Base-by-base conservation (phyloP, 2,113 vertebrate genomes). In the Proteles cristata region DNA sequence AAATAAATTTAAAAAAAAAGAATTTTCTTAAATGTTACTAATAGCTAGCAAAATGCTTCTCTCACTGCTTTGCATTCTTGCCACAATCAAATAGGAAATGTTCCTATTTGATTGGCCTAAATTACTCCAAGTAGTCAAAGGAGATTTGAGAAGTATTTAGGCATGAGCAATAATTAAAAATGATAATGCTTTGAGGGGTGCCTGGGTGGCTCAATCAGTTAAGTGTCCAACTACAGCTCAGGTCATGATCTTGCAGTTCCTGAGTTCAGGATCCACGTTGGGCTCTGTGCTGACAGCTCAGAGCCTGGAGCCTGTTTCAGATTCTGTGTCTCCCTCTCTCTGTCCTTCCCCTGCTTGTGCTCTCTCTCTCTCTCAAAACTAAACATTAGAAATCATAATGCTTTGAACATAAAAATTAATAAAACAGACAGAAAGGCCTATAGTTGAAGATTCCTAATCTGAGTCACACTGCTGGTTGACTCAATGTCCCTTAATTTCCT, bases 41-140 rank as follows among this genome's bases (percentile, higher is more conserved):
- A 93, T 14, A 28, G 26, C 53, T 39, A 88, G 50, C 55, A 86
- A 96, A 80, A 90, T 58, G 93, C 21, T 87, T 45, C 58, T 85
- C 61, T 82, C 7, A 69, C 19, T 61, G 66, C 84, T 95, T 95
- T 95, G 90, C 84, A 86, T 90, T 83, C 90, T 94, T 96, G 97
- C 95, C 98, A 97, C 95, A n/a, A n/a, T n/a, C n/a, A n/a, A n/a
- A n/a, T n/a, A n/a, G n/a, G n/a, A n/a, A n/a, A n/a, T 96, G 97
- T 95, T 96, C 71, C 26, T 69, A 89, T 93, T n/a, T 83, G 43
- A 93, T 74, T 76, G 31, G 71, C 76, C 66, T 76, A 83, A 93
- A 50, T 87, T 90, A 94, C 28, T 89, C 39, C 88, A 88, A 45
- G 73, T 92, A 94, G 31, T 93, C 65, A 90, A 93, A 84, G 43